phyloP scores from a whole-genome alignment of 2,113 vertebrate genomes.

The Caretta caretta region DNA sequence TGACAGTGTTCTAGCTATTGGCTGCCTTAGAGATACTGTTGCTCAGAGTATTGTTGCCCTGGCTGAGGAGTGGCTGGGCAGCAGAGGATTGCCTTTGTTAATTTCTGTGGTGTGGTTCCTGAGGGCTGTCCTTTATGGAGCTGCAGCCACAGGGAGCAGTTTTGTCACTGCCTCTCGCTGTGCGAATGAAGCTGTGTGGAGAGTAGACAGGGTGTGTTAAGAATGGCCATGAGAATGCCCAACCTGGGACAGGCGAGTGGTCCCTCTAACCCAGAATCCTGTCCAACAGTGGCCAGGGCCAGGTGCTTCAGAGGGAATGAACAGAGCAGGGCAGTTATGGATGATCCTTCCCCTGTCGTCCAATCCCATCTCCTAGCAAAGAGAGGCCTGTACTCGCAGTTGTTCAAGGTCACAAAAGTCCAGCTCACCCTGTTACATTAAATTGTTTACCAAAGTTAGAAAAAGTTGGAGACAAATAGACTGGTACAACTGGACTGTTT shows the following conservation, averaged over 20 bases:
- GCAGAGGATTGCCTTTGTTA: background rate
- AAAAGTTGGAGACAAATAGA: too few relatives aligned
- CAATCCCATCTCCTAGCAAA: background rate
- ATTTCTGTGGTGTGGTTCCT: background rate
- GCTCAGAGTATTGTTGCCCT: background rate
- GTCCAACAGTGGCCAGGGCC: background rate
- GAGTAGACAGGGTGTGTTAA: background rate
- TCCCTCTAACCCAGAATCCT: background rate
- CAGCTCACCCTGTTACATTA: background rate
- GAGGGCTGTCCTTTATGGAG: background rate
- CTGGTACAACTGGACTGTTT: too few relatives aligned
- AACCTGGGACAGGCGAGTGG: background rate
- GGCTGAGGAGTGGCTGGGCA: background rate
- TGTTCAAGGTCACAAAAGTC: background rate
- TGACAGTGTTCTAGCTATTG: background rate
- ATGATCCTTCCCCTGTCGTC: background rate
- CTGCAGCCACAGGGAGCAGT: background rate
- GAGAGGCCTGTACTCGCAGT: background rate
- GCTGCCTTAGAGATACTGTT: background rate
- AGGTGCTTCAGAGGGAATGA: background rate
- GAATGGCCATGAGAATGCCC: background rate
- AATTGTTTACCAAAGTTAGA: background rate
- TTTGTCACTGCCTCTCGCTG: background rate
- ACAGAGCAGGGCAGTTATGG: background rate
- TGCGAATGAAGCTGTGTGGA: background rate